A percentile compares a stretch with the other conserved stretches of the same genome.
phyloP scores from a whole-genome alignment of 2,888 invertebrate genomes.

The Actias luna region DNA sequence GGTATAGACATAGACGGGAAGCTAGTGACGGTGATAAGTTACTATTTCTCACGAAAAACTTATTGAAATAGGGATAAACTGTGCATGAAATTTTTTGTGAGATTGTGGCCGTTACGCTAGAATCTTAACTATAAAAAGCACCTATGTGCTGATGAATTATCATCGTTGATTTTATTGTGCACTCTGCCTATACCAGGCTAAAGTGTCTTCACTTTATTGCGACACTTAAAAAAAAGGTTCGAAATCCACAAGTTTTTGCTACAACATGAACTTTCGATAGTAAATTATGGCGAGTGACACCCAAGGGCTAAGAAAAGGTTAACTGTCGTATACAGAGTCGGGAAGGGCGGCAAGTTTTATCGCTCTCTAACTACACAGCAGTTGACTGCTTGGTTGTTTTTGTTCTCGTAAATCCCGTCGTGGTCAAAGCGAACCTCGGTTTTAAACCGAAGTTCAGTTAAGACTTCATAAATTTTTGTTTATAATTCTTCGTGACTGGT shows the following conservation, averaged over 20 bases:
- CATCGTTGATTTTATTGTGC: too few species aligned
- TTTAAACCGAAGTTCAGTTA: background rate
- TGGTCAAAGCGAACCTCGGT: background rate
- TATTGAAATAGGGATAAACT: too few species aligned
- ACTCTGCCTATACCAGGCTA: too few species aligned
- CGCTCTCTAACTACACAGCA: constrained; percentile 14
- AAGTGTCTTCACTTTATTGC: too few species aligned
- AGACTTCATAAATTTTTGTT: background rate
- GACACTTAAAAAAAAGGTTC: too few species aligned
- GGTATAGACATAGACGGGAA: too few species aligned
- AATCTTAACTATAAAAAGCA: too few species aligned
- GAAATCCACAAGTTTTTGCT: background rate
- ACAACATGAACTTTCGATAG: background rate
- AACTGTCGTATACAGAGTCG: background rate
- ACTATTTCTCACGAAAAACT: too few species aligned
- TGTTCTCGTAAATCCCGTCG: background rate
- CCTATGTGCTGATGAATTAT: too few species aligned
- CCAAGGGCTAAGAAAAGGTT: constrained; percentile 6
- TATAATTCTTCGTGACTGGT: background rate
- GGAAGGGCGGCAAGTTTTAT: constrained; percentile 12
- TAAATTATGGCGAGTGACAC: background rate
- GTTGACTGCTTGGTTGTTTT: background rate
- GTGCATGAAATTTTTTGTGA: too few species aligned
- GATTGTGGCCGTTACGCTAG: too few species aligned
- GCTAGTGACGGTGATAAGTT: too few species aligned